Base-by-base conservation (phyloP, 2,797 vertebrate species). In the Poecilia wingei region DNA sequence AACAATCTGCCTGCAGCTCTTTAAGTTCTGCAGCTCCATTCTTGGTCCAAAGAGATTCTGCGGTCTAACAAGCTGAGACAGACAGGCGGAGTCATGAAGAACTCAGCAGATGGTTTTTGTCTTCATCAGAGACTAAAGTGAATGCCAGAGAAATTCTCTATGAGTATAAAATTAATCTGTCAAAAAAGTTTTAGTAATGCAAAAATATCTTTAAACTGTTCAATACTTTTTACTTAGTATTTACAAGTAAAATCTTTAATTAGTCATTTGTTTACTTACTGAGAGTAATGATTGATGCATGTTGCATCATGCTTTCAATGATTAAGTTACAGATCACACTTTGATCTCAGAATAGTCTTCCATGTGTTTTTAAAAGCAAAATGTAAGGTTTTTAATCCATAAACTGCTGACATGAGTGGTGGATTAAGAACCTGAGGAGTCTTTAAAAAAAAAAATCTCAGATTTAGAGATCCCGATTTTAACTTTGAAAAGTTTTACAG, bases 121-220 rank as follows among this genome's bases (percentile, higher is more conserved):
- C 79, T 75, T 71, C 74, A 61, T 73, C 57, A 66, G n/a, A 70
- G 66, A 49, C 66, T 14, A 75, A 36, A 69, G 66, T 7, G 31
- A 31, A 57, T 46, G 43, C 25, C 25, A 14, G 22, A 47, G 16
- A 31, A 59, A 16, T 31, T 57, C 10, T 33, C 57, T 33, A 6
- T 20, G 31, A 36, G 31, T 8, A 28, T 12, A 74, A 22, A 74
- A 43, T 36, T 36, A 20, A 66, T 33, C 59, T 61, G 28, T 16
- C 18, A n/a, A 47, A 47, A 47, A 70, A 1, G 3, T 7, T 14
- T 33, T 25, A 6, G 2, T 61, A 61, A 61, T 33, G 28, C 0
- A 20, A 61, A 39, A 18, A 22, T 39, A 18, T 20, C 14, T 6
- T 64, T 64, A 16, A 64, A 33, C 33, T 61, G 28, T 61, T 61